Evolutionary conservation across 92 coral and sea anemone species (phyloP), one percentile per base, ranked within the genome.

Genomic region (Phenganax stokvisi): DNA sequence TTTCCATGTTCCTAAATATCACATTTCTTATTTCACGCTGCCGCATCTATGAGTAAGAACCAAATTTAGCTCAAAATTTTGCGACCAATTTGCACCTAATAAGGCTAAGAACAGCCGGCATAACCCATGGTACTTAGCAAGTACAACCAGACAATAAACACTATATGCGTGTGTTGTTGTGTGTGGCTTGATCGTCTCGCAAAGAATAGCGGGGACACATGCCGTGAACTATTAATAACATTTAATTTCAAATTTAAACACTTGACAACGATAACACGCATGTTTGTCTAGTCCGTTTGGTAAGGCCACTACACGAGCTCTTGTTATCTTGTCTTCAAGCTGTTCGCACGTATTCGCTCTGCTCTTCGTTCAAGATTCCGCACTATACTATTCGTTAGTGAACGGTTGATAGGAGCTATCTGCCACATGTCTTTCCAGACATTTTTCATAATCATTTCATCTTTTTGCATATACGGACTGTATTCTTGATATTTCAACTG

Each of bases 171-270:
- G 47, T n/a, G 54, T 6, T 12, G 12, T 13, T 37, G 53, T 68
- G 73, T 12, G 73, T 30, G 47, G 54, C 73, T 30, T 6, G 11
- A 0, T 12, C 31, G 30, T 61, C 6, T 68, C 54, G 73, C 11
- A 68, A 68, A 28, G 53, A 68, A 68, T 68, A 68, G 20, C 53
- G 53, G 15, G 73, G 53, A 37, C 54, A 37, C 73, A 68, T 37
- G 53, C 73, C 31, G 73, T 53, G 73, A 68, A 68, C 73, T 68
- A 68, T 68, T 68, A 68, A 68, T 68, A 68, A 68, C 73, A 68
- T 68, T 68, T 68, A 28, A 68, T 68, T 68, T 68, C 47, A 29
- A 68, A 68, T 68, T 68, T 68, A 68, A 68, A 20, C 73, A 68
- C 73, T 68, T 28, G 54, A 10, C 9, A 68, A 68, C n/a, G 73